These are phyloP conservation scores for Morpho achilles DNA, from an alignment of 2,888 invertebrate genomes.

Conservation along the genomic window DNA sequence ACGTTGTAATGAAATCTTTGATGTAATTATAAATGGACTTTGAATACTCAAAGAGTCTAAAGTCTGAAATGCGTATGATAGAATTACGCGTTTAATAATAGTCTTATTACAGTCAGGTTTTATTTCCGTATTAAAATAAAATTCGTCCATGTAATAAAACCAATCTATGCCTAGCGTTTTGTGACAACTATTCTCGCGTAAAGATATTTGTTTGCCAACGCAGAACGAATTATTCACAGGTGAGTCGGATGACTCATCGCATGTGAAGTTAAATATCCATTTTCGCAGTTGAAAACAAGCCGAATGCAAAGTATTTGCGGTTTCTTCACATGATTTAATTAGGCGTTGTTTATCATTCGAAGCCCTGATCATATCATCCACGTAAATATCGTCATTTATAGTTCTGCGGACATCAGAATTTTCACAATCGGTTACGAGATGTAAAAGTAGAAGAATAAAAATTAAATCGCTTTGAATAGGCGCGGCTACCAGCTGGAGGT, in stretches of 20 bases:
- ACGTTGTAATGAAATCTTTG: slow-evolving; percentile 24
- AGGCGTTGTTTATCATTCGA: slow-evolving; percentile 11
- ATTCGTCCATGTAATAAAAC: too few relatives aligned
- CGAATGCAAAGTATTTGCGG: slow-evolving; percentile 2
- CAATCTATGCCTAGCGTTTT: slow-evolving; percentile 27
- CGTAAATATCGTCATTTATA: slow-evolving; percentile 26
- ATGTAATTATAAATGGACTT: slow-evolving; percentile 16
- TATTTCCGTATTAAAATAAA: slow-evolving; percentile 17
- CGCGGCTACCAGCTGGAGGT: slow-evolving; percentile 27
- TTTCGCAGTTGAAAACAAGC: slow-evolving; percentile 24
- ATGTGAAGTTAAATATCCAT: slow-evolving; percentile 18
- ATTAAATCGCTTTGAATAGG: slow-evolving; percentile 30
- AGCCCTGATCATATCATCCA: slow-evolving; percentile 33
- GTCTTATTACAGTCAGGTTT: not conserved
- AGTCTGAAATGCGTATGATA: slow-evolving; percentile 22
- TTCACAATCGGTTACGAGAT: slow-evolving; percentile 35
- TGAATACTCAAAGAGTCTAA: slow-evolving; percentile 25
- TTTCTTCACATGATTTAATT: slow-evolving; percentile 4
- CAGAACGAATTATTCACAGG: not conserved
- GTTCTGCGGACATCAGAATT: slow-evolving; percentile 16
- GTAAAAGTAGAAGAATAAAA: slow-evolving; percentile 31
- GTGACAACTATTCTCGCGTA: slow-evolving; percentile 11
- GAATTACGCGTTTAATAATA: slow-evolving; percentile 24
- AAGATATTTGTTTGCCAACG: not conserved
- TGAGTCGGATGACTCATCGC: not conserved